Conservation (phyloP, 2,797 vertebrate species). For the Acanthis flammea region DNA sequence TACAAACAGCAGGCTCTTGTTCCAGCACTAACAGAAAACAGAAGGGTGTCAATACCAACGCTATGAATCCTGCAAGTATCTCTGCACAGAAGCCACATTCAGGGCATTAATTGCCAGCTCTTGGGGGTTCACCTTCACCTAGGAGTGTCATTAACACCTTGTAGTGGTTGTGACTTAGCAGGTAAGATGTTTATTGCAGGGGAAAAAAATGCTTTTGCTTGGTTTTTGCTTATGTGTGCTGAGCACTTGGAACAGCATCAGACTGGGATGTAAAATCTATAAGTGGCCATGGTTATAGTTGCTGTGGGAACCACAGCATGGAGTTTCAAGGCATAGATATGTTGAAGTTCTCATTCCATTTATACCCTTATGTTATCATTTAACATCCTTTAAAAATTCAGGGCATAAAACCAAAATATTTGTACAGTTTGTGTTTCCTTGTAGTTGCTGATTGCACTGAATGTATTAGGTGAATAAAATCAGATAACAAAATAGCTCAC, state of each 20-base stretch:
- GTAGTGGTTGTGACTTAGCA: not conserved
- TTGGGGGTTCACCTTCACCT: not conserved
- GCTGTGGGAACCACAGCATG: constrained; percentile 15
- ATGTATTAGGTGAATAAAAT: not conserved
- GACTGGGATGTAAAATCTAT: not conserved
- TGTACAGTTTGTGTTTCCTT: not conserved
- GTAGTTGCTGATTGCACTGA: not conserved
- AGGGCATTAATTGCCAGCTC: not conserved
- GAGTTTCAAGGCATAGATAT: not conserved
- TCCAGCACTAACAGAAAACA: not conserved
- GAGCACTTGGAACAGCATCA: not conserved
- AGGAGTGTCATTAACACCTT: not conserved
- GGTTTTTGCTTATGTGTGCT: not conserved
- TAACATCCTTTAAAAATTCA: not conserved
- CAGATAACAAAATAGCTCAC: not conserved
- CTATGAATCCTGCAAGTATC: not conserved
- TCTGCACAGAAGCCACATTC: not conserved
- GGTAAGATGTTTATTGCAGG: not conserved
- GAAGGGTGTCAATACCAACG: not conserved
- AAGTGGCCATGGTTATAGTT: constrained; percentile 11
- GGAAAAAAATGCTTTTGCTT: not conserved
- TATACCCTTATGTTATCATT: not conserved
- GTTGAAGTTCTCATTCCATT: not conserved
- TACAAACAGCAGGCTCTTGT: not conserved
- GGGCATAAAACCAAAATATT: not conserved